Evolutionary conservation across 2,113 vertebrate species (phyloP).

Genomic region (Oceanodroma tethys): DNA sequence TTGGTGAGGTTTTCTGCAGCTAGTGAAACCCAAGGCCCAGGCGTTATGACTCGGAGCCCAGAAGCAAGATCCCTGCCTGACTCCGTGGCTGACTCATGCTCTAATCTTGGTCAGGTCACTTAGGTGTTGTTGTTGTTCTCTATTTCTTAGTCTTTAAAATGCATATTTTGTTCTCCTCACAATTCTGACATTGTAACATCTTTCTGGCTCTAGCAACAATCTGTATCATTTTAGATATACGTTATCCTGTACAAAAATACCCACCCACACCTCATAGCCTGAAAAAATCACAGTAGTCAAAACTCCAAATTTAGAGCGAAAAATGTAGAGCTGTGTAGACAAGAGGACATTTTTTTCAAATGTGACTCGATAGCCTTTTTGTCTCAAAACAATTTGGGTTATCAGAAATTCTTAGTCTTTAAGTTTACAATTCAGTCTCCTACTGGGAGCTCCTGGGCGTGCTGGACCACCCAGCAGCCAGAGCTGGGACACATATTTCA

Average conservation of each 20-base stretch:
- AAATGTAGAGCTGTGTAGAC: neutral
- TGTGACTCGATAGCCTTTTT: neutral
- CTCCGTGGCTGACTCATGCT: neutral
- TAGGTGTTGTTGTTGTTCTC: neutral
- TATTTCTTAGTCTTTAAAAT: neutral
- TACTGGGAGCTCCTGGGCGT: neutral
- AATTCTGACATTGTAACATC: conserved; percentile 13
- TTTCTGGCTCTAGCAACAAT: conserved; percentile 3
- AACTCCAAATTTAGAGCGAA: conserved; percentile 17
- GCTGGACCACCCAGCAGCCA: neutral
- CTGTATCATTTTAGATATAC: conserved; percentile 13
- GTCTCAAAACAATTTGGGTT: neutral
- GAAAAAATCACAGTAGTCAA: conserved; percentile 21
- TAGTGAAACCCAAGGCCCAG: neutral
- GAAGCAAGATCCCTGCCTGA: neutral
- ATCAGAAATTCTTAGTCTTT: neutral
- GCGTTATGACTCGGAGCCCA: neutral
- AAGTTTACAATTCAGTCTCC: neutral
- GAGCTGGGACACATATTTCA: neutral
- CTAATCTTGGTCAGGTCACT: neutral
- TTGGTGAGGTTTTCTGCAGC: neutral
- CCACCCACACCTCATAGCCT: conserved; percentile 21
- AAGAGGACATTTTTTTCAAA: neutral
- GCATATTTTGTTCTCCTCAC: neutral
- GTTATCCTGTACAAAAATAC: conserved; percentile 45